Evolutionary conservation across 2,113 vertebrate genomes (phyloP).

Genomic region (Charina bottae): DNA sequence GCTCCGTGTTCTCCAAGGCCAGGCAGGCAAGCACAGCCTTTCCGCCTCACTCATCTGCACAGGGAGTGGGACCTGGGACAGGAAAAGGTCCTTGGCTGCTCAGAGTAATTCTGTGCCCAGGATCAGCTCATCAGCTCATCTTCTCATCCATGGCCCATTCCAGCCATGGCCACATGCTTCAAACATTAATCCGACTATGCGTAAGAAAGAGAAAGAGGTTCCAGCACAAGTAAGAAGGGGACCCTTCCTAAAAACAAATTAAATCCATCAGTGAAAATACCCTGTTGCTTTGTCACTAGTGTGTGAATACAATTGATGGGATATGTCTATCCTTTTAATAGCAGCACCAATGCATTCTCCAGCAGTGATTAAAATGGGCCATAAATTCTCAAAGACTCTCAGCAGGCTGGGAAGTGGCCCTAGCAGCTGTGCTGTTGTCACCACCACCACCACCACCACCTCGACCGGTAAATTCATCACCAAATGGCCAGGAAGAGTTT

Average conservation of each 20-base stretch:
- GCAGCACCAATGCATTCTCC: constrained; percentile 76
- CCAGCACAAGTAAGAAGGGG: background rate
- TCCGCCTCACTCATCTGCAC: background rate
- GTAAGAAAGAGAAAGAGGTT: fast-evolving
- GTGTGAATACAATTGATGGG: constrained; percentile 78
- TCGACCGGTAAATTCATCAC: constrained; percentile 77
- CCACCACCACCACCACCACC: constrained; percentile 36
- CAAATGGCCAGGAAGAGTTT: constrained; percentile 51
- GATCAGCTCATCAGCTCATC: too few relatives aligned
- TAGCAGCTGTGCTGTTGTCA: constrained; percentile 37
- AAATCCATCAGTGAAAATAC: constrained; percentile 69
- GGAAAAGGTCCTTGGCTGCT: background rate
- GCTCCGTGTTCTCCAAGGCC: background rate
- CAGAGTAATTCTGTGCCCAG: background rate
- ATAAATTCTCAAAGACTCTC: constrained; percentile 79
- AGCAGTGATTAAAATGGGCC: constrained; percentile 78
- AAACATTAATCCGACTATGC: fast-evolving
- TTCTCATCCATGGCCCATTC: too few relatives aligned
- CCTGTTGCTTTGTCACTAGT: constrained; percentile 73
- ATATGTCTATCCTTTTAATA: constrained; percentile 60
- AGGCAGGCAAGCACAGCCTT: background rate
- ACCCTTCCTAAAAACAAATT: constrained; percentile 56
- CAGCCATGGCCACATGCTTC: background rate
- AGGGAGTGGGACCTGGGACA: background rate
- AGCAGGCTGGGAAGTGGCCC: constrained; percentile 59